A percentile compares a stretch with the other conserved stretches of the same genome.
Evolutionary conservation across 2,888 invertebrate genomes (phyloP).

Genomic region (Melieria omissa): DNA sequence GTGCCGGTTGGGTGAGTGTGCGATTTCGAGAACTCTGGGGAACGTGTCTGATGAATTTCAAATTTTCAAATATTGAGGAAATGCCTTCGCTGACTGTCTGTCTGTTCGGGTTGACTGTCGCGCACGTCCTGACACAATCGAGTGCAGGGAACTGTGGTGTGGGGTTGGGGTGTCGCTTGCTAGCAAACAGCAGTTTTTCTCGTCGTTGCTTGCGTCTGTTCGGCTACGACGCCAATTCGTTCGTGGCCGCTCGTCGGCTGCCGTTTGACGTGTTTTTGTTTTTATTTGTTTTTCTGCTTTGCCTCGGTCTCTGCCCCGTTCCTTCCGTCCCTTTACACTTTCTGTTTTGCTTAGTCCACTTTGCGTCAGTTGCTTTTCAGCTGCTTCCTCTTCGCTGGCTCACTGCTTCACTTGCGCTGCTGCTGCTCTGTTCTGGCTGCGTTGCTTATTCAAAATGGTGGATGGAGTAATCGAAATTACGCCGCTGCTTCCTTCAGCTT

Average conservation of each 20-base stretch:
- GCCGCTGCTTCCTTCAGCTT: too few relatives aligned
- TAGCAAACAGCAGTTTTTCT: too few relatives aligned
- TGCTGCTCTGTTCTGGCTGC: conserved; percentile 33
- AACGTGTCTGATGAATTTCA: too few relatives aligned
- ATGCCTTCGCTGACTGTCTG: conserved; percentile 19
- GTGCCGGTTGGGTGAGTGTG: too few relatives aligned
- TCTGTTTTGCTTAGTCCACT: conserved; percentile 7
- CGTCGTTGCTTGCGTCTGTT: neutral
- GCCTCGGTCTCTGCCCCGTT: conserved; percentile 11
- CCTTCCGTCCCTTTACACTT: neutral
- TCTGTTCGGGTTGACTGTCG: conserved; percentile 18
- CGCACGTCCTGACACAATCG: too few relatives aligned
- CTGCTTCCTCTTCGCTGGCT: conserved; percentile 23
- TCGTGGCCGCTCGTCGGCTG: neutral
- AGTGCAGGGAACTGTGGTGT: conserved; percentile 10
- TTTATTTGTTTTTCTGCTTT: neutral
- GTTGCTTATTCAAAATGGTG: conserved; percentile 58
- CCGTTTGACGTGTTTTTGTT: conserved; percentile 11
- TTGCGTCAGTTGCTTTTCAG: conserved; percentile 19
- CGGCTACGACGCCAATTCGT: neutral
- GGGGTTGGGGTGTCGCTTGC: neutral
- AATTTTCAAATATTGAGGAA: conserved; percentile 19
- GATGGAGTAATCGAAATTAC: conserved; percentile 34
- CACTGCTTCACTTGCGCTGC: conserved; percentile 38
- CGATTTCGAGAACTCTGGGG: too few relatives aligned